These are phyloP conservation scores for Cordilura impudica DNA, from an alignment of 2,888 invertebrate genomes.

Conservation along the genomic window DNA sequence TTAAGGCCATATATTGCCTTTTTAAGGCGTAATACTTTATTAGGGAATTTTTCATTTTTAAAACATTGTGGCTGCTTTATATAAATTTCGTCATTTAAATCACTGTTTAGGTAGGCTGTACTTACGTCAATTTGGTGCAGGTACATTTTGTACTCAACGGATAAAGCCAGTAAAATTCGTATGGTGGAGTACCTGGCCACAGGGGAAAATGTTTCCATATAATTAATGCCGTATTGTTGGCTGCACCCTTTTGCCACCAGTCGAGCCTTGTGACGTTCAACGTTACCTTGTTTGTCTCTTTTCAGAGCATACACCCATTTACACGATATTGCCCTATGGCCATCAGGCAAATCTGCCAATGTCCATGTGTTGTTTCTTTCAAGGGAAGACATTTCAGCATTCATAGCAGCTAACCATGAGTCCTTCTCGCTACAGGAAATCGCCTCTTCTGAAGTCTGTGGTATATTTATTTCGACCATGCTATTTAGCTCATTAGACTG, in stretches of 20 bases:
- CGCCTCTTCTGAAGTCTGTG: slow-evolving; percentile 2
- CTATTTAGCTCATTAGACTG: too few species aligned
- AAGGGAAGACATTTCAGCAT: neutral
- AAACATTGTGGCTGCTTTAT: slow-evolving; percentile 26
- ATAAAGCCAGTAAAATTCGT: slow-evolving; percentile 29
- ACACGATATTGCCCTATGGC: neutral
- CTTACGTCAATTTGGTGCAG: too few species aligned
- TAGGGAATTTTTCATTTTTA: too few species aligned
- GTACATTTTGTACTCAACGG: too few species aligned
- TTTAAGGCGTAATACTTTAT: too few species aligned
- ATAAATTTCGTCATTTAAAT: neutral
- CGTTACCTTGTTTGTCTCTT: neutral
- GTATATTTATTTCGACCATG: neutral
- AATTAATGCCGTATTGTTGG: slow-evolving; percentile 25
- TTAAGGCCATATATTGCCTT: too few species aligned
- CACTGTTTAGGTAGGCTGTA: slow-evolving; percentile 23
- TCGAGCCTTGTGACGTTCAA: slow-evolving; percentile 13
- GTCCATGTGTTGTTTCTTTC: slow-evolving; percentile 3
- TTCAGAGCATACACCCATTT: slow-evolving; percentile 25
- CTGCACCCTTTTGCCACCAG: slow-evolving; percentile 23
- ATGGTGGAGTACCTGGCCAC: slow-evolving; percentile 39
- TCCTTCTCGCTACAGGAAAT: neutral
- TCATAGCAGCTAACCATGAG: slow-evolving; percentile 17
- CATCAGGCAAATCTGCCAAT: slow-evolving; percentile 1
- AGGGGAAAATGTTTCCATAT: slow-evolving; percentile 28